phyloP scores from a whole-genome alignment of 2,888 invertebrate species.

The Harpalus rubripes region DNA sequence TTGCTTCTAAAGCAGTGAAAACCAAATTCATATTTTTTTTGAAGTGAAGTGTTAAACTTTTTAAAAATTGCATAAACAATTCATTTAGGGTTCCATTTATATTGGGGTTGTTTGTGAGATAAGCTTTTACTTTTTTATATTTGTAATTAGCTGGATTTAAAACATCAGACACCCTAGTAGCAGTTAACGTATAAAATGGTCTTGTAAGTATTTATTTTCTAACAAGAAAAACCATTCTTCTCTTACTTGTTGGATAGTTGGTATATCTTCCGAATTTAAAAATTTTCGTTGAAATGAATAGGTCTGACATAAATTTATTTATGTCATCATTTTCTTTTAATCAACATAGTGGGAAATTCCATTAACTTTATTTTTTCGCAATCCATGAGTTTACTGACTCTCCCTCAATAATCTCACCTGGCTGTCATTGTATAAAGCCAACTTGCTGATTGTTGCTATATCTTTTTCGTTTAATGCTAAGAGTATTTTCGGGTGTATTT shows the following conservation, averaged over 20 bases:
- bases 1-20: no score
- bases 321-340: constrained; percentile 1
- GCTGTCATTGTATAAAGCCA: not conserved
- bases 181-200: not conserved
- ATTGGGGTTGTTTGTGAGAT: not conserved
- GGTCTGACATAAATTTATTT: constrained; percentile 1
- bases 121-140: not conserved
- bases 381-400: not conserved
- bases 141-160: not conserved
- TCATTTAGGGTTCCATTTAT: not conserved
- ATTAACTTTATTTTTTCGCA: not conserved
- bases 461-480: no score
- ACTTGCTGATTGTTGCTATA: not conserved
- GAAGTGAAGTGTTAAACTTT: not conserved
- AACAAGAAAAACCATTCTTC: not conserved
- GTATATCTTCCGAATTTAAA: not conserved
- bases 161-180: not conserved
- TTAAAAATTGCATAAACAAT: not conserved
- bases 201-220: not conserved
- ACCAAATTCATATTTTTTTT: not conserved
- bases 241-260: not conserved
- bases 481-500: no score
- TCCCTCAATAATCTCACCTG: not conserved
- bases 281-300: not conserved
- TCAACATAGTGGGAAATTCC: not conserved